Base-by-base conservation (phyloP, 2,113 vertebrate species). In the Mesocricetus auratus region DNA sequence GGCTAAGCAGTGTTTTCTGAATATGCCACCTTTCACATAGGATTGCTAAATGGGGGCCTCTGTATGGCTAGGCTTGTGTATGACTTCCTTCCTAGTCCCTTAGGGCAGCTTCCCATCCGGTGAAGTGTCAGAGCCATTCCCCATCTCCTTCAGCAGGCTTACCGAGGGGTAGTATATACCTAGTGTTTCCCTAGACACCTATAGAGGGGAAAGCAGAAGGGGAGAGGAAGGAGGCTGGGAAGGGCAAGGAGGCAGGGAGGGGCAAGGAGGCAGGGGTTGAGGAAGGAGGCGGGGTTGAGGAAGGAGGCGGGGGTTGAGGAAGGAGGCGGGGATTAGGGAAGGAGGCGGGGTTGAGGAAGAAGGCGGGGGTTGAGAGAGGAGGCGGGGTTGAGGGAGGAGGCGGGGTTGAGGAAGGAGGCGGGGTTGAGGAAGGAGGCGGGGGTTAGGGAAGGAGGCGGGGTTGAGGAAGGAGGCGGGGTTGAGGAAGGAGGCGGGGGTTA, bases 171-270 rank as follows among this genome's bases (percentile, higher is more conserved):
- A 45, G n/a, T 7, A 7, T 62, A 47, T 78, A 50, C 62, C n/a
- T 26, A 31, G 26, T 89, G 66, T 39, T 1, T 29, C 39, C 56
- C 42, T 42, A 50, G 50, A 10, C 33, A 39, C 53, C 15, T 45
- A 56, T 39, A 31, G 87, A 90, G 15, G 39, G 42, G n/a, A 85
- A 81, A 42, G 16, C 11, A 15, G 87, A 24, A 73, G 77, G 81
- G 39, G 29, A 29, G 22, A 39, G 75, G 16, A 53, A 69, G 53
- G 47, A 5, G 8, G 17, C 58, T 21, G 24, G 26, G 33, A 13
- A 2, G 74, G 13, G 24, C 2, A 31, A 19, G 77, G 47, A 31
- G 62, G 8, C n/a, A 33, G 50, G 24, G 17, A 0, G 0, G 2
- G 6, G 5, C 11, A 12, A 11, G 24, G 26, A 75, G 47, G 47